Conservation (phyloP, 2,113 vertebrate genomes). For the Pangasianodon gigas region DNA sequence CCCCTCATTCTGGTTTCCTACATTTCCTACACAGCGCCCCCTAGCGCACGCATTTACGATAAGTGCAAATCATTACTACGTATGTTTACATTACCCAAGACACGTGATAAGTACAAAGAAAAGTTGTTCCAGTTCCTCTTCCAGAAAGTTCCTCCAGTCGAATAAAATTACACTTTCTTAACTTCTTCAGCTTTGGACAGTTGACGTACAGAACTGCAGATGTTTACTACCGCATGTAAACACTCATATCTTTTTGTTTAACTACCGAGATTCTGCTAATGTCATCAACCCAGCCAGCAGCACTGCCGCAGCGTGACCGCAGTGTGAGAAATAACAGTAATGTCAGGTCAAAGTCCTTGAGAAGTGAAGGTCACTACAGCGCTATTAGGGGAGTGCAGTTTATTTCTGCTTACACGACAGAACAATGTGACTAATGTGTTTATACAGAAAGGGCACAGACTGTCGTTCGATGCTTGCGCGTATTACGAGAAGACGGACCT, state of each 20-base stretch:
- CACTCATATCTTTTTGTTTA: not conserved
- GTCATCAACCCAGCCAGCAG: not conserved
- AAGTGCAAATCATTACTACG: not conserved
- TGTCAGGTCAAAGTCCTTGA: conserved; percentile 14
- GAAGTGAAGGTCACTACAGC: not conserved
- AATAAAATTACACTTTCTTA: not conserved
- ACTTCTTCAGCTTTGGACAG: not conserved
- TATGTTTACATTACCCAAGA: not conserved
- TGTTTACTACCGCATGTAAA: not conserved
- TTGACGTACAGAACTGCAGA: not conserved
- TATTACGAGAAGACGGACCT: not conserved
- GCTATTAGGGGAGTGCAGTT: not conserved
- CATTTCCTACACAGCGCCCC: no score
- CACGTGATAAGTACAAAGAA: no score
- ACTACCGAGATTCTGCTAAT: not conserved
- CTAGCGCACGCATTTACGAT: no score
- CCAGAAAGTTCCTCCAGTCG: not conserved
- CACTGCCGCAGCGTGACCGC: not conserved
- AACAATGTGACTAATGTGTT: not conserved
- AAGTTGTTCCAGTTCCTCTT: not conserved
- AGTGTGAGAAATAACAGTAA: conserved; percentile 25
- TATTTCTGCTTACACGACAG: not conserved
- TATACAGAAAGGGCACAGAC: not conserved
- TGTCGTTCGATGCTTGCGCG: not conserved
- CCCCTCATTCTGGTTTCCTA: no score